Evolutionary conservation across 1,140 invertebrate species (phyloP).

Genomic region (Drosophila virilis): DNA sequence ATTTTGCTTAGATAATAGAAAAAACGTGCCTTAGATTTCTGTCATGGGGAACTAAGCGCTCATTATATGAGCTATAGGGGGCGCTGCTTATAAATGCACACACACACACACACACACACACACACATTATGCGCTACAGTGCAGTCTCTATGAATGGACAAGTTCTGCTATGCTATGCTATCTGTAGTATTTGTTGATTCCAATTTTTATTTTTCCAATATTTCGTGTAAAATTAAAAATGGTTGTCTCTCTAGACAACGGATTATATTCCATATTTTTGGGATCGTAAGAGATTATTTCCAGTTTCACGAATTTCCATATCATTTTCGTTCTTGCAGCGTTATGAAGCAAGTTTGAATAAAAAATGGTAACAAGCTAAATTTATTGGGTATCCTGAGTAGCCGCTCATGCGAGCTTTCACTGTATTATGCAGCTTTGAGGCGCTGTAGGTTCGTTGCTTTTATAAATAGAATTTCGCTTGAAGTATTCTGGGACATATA

Average conservation of each 20-base stretch:
- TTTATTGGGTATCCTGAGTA: neutral
- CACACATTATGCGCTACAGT: neutral
- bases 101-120: neutral
- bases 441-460: neutral
- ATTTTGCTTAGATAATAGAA: too few species aligned
- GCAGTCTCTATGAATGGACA: neutral
- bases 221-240: too few species aligned
- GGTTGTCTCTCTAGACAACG: too few species aligned
- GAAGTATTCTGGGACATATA: conserved; percentile 31
- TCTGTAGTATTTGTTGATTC: neutral
- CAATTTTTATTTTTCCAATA: too few species aligned
- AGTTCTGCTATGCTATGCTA: neutral
- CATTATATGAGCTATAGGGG: neutral
- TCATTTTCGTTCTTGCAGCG: too few species aligned
- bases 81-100: neutral
- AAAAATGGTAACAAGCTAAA: too few species aligned
- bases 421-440: conserved; percentile 1
- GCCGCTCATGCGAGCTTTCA: neutral
- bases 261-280: too few species aligned
- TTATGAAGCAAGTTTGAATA: too few species aligned
- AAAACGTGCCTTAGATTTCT: neutral
- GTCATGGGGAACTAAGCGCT: neutral
- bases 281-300: too few species aligned
- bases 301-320: too few species aligned
- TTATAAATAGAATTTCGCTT: conserved; percentile 31